Base-by-base conservation (phyloP, 2,888 invertebrate species). In the Boloria selene region DNA sequence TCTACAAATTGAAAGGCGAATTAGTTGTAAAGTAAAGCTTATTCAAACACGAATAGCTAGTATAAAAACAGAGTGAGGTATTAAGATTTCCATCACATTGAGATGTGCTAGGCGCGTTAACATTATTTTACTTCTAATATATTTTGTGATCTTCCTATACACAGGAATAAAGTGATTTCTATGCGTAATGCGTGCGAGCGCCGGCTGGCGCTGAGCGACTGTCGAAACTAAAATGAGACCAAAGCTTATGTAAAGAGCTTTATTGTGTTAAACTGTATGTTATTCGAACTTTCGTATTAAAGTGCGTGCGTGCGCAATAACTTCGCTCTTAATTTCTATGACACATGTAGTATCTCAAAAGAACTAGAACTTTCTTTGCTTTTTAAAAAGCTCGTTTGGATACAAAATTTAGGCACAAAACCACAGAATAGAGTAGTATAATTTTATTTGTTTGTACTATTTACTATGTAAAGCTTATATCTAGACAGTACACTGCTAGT, bases 161-260 rank as follows among this genome's bases (percentile, higher is more conserved):
- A 7, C 42, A 22, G 44, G 44, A 56, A 56, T 45, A 56, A 14
- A 45, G 56, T 18, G 7, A 56, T 56, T 56, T 56, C 56, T 45
- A 56, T 56, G 56, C 56, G 56, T 22, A n/a, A 22, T 56, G 56
- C 44, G 56, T 56, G 22, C 56, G 56, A 22, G 31, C 56, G 56
- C 13, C 56, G 44, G 44, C 56, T 56, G n/a, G 56, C n/a, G 56
- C n/a, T 22, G 10, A 45, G 44, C 44, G 56, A 45, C 44, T 56
- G 55, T 55, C 18, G 44, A 42, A 22, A 22, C 44, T 44, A 13
- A 42, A 56, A 44, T 22, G 22, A 22, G 22, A 56, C 4, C 44
- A 44, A 55, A 44, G 42, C 45, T 45, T 56, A 56, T 44, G 44
- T 56, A 44, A 44, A 56, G 22, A 56, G 22, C 55, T 56, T 56